Percentiles rank a stretch among this genome's conserved stretches.
phyloP scores from a whole-genome alignment of 2,113 vertebrate genomes.

The Corynorhinus townsendii region DNA sequence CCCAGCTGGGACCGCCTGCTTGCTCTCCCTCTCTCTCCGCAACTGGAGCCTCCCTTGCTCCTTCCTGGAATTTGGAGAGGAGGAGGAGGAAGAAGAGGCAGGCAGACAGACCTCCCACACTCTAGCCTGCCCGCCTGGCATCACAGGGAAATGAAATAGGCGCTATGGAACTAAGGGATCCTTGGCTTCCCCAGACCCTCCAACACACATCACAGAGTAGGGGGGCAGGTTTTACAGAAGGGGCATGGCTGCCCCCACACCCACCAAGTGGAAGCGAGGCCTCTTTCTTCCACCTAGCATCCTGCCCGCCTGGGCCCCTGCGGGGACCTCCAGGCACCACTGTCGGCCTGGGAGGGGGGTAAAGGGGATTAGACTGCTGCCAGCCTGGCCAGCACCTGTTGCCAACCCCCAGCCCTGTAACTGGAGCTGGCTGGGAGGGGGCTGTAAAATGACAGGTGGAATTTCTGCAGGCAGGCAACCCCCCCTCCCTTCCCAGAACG shows the following conservation, averaged over 20 bases:
- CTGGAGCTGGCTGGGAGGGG: conserved; percentile 62
- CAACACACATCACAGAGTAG: neutral
- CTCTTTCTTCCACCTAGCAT: neutral
- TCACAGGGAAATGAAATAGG: conserved; percentile 61
- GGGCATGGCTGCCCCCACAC: neutral
- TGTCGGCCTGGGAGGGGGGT: conserved; percentile 29
- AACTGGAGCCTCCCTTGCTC: conserved; percentile 75
- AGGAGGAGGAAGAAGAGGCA: conserved; percentile 73
- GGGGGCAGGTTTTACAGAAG: neutral
- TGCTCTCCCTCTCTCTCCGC: conserved; percentile 39
- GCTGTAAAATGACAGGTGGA: conserved; percentile 71
- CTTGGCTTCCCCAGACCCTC: conserved; percentile 6
- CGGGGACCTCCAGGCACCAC: conserved; percentile 54
- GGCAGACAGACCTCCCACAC: conserved; percentile 76
- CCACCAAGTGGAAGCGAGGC: neutral
- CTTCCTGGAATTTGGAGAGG: conserved; percentile 76
- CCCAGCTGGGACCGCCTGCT: conserved; percentile 60
- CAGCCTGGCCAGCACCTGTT: conserved; percentile 75
- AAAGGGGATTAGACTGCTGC: conserved; percentile 68
- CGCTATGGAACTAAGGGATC: conserved; percentile 37
- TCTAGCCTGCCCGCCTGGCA: conserved; percentile 64
- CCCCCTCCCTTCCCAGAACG: neutral
- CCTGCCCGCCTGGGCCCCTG: neutral
- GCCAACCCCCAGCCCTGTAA: conserved; percentile 66
- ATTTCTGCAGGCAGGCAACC: conserved; percentile 47